phyloP scores from a whole-genome alignment of 2,888 invertebrate genomes.

The Protula sp. region DNA sequence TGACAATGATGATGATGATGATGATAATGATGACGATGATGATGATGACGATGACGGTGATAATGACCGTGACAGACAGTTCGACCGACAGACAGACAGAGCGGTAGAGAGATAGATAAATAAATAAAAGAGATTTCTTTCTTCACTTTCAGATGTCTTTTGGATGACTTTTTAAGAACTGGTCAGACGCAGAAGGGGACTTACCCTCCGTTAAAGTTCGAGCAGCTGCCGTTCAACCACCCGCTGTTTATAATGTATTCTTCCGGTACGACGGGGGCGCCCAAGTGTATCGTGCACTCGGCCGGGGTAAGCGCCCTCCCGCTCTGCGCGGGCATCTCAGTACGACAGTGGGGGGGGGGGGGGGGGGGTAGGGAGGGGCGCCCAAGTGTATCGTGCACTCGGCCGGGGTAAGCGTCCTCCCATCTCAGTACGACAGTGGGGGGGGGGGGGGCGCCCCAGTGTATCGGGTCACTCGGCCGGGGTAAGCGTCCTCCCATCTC shows the following conservation, averaged over 20 bases:
- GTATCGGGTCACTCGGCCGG: slow-evolving; percentile 60
- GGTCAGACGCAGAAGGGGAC: slow-evolving; percentile 26
- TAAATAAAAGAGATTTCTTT: too few relatives aligned
- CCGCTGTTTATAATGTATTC: slow-evolving; percentile 60
- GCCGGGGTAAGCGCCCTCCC: slow-evolving; percentile 56
- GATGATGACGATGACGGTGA: too few relatives aligned
- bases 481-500: background rate
- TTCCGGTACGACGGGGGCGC: slow-evolving; percentile 61
- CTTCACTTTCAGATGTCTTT: slow-evolving; percentile 28
- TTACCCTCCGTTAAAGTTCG: slow-evolving; percentile 45
- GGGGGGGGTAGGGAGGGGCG: too few relatives aligned
- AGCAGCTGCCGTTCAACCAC: slow-evolving; percentile 59
- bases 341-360: too few relatives aligned
- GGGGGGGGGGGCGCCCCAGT: slow-evolving; percentile 60
- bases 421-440: background rate
- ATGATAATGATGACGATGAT: too few relatives aligned
- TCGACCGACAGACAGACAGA: too few relatives aligned
- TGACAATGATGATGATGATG: too few relatives aligned
- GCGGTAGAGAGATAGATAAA: too few relatives aligned
- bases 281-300: slow-evolving; percentile 61
- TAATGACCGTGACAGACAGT: too few relatives aligned
- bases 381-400: slow-evolving; percentile 62
- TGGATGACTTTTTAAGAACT: slow-evolving; percentile 40
- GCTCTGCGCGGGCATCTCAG: background rate
- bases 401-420: slow-evolving; percentile 56